phyloP scores from a whole-genome alignment of 92 coral and sea anemone genomes.

The Galaxea fascicularis region DNA sequence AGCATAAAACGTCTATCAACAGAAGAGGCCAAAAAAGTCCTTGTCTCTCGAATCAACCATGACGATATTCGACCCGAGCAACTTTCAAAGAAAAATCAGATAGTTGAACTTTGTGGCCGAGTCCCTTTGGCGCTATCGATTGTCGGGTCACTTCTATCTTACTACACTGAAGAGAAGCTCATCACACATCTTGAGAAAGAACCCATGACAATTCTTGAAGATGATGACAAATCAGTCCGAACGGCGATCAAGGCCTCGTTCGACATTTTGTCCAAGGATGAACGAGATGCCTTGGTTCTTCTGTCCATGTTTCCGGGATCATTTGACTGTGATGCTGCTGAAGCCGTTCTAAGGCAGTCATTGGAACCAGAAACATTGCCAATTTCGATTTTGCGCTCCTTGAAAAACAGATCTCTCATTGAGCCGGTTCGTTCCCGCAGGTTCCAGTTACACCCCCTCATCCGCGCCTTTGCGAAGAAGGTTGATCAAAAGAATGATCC shows the following conservation, averaged over 20 bases:
- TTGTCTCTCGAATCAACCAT: constrained; percentile 14
- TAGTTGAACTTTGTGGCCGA: constrained; percentile 58
- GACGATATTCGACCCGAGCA: background rate
- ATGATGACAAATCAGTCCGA: constrained; percentile 8
- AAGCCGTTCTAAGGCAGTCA: constrained; percentile 22
- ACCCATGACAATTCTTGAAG: constrained; percentile 42
- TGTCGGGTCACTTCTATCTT: constrained; percentile 52
- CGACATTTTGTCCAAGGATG: constrained; percentile 9
- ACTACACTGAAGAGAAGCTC: constrained; percentile 23
- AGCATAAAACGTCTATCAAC: background rate
- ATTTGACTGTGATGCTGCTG: constrained; percentile 52
- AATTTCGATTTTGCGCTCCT: background rate
- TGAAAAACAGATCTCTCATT: constrained; percentile 25
- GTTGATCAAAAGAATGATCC: background rate
- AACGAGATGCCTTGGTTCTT: constrained; percentile 30
- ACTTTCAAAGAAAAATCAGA: constrained; percentile 4
- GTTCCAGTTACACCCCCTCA: constrained; percentile 34
- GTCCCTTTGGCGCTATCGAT: constrained; percentile 67
- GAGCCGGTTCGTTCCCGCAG: constrained; percentile 3
- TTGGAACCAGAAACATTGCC: background rate
- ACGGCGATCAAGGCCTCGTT: constrained; percentile 52
- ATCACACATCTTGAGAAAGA: constrained; percentile 23
- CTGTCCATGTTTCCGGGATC: constrained; percentile 57
- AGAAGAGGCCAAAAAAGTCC: background rate
- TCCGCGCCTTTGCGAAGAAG: constrained; percentile 22